Evolutionary conservation across 2,113 vertebrate species (phyloP).

Genomic region (Thamnaconus septentrionalis): DNA sequence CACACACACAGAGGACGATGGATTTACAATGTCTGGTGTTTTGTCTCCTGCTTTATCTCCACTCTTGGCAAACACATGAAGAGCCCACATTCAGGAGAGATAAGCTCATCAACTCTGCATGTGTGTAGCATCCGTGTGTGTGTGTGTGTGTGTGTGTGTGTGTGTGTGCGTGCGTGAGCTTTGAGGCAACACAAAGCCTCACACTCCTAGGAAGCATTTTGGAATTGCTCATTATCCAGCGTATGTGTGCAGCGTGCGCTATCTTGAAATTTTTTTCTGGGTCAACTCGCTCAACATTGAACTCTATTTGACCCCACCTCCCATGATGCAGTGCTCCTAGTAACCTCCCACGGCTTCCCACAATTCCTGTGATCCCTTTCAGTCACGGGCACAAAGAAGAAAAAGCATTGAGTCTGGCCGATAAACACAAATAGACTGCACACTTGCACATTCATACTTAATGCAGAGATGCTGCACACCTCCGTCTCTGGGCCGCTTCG

Average conservation of each 20-base stretch:
- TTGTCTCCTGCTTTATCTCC: conserved; percentile 46
- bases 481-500: neutral
- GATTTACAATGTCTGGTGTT: conserved; percentile 56
- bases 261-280: conserved; percentile 49
- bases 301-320: conserved; percentile 75
- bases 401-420: too few relatives aligned
- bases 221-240: conserved; percentile 39
- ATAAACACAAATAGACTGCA: conserved; percentile 16
- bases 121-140: conserved; percentile 10
- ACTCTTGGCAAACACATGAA: conserved; percentile 50
- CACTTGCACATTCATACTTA: conserved; percentile 11
- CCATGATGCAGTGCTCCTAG: conserved; percentile 53
- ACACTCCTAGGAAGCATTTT: conserved; percentile 48
- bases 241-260: conserved; percentile 14
- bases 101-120: conserved; percentile 58
- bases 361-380: conserved; percentile 37
- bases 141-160: conserved; percentile 27
- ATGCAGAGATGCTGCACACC: conserved; percentile 30
- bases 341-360: conserved; percentile 49
- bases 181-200: conserved; percentile 18
- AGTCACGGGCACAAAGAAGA: conserved; percentile 26
- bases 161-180: conserved; percentile 37
- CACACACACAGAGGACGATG: conserved; percentile 35
- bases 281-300: conserved; percentile 50
- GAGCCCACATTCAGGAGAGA: conserved; percentile 55